Conservation (phyloP, 2,888 invertebrate genomes). For the Dexiosoma caninum region DNA sequence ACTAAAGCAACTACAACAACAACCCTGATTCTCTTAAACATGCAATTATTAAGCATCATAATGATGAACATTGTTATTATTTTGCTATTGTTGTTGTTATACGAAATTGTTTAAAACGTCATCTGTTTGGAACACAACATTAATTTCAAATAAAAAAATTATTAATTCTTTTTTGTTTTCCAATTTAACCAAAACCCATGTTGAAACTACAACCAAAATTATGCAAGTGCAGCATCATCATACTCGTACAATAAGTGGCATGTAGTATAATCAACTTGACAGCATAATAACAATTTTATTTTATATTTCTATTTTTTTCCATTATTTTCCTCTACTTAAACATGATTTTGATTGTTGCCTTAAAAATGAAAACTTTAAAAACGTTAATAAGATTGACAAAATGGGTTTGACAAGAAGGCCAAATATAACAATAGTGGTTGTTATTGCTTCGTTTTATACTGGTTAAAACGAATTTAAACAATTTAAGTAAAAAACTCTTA, state of each 20-base stretch:
- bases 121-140: conserved; percentile 47
- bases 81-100: conserved; percentile 28
- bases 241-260: conserved; percentile 25
- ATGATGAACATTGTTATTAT: background rate
- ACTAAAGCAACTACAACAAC: conserved; percentile 11
- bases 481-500: conserved; percentile 1
- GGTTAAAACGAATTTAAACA: background rate
- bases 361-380: conserved; percentile 18
- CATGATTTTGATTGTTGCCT: conserved; percentile 36
- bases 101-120: conserved; percentile 55
- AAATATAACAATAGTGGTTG: conserved; percentile 58
- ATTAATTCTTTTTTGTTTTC: background rate
- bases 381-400: conserved; percentile 60
- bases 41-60: conserved; percentile 61
- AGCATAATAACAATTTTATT: conserved; percentile 49
- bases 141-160: conserved; percentile 9
- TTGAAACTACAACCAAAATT: conserved; percentile 40
- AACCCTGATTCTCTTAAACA: conserved; percentile 60
- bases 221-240: conserved; percentile 62
- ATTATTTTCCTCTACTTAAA: background rate
- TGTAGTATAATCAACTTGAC: conserved; percentile 49
- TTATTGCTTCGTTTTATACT: conserved; percentile 12
- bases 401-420: conserved; percentile 47
- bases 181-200: conserved; percentile 28
- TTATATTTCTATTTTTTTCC: background rate